A percentile compares a stretch with the other conserved stretches of the same genome.
These are phyloP conservation scores for Gryllus longicercus DNA, from an alignment of 2,888 invertebrate species.

Conservation along the genomic window DNA sequence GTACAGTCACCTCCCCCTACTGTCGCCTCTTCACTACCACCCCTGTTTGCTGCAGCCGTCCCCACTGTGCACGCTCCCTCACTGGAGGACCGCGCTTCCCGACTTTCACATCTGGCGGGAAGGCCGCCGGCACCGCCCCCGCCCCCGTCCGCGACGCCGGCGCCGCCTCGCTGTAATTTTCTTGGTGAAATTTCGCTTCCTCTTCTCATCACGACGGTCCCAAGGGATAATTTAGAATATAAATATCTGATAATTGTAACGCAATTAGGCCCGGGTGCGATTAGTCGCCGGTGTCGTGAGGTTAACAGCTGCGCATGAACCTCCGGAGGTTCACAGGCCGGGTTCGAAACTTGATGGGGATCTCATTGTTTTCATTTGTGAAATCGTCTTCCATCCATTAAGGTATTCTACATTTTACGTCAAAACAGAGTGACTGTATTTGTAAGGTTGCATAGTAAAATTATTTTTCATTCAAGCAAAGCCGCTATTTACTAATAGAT, in stretches of 20 bases:
- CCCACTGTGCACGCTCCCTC: background rate
- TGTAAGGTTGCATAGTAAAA: too few relatives aligned
- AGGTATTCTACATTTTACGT: too few relatives aligned
- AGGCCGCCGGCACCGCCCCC: background rate
- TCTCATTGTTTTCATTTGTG: background rate
- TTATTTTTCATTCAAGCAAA: too few relatives aligned
- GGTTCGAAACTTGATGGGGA: background rate
- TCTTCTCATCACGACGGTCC: background rate
- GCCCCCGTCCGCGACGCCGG: background rate
- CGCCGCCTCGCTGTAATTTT: background rate
- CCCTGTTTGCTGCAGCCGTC: background rate
- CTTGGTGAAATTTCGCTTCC: slow-evolving; percentile 3
- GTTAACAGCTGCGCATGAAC: background rate
- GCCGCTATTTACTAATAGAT: too few relatives aligned
- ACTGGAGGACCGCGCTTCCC: background rate
- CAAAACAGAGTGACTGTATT: too few relatives aligned
- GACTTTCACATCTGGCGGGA: background rate
- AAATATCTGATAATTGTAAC: background rate
- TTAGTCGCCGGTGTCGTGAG: background rate
- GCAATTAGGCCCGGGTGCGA: background rate
- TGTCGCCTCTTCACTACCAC: background rate
- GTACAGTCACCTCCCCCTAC: background rate
- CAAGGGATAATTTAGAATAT: background rate
- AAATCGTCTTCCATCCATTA: background rate
- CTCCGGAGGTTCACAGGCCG: background rate